Evolutionary conservation across 30 jellyfish, hydroid and myxozoan species (phyloP).

Genomic region (Pelagia noctiluca): DNA sequence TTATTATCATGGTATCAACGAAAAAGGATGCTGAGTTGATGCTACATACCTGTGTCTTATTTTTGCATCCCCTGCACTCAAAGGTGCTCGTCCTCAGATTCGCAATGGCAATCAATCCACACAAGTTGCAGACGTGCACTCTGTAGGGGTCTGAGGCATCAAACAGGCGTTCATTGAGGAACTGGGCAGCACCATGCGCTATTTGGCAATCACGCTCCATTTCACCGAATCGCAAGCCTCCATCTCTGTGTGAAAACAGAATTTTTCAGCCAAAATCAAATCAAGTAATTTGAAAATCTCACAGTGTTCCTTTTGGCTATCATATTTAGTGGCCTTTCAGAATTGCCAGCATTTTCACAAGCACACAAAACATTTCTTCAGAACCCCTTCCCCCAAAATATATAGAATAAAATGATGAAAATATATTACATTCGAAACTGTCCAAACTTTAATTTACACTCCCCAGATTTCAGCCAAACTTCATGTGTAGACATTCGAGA

Average conservation of each 20-base stretch:
- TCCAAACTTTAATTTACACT: no score
- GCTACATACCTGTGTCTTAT: slow-evolving; percentile 90
- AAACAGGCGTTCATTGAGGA: slow-evolving; percentile 95
- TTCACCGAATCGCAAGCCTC: slow-evolving; percentile 99
- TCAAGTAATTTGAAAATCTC: no score
- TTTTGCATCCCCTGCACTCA: slow-evolving; percentile 99
- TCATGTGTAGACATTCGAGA: no score
- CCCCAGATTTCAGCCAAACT: no score
- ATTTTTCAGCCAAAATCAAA: neutral
- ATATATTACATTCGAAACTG: no score
- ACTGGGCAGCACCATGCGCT: slow-evolving; percentile 99
- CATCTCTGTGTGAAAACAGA: slow-evolving; percentile 79
- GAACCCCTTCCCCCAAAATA: no score
- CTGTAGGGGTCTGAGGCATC: slow-evolving; percentile 99
- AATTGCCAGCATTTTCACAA: no score
- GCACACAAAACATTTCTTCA: no score
- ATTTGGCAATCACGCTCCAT: slow-evolving; percentile 99
- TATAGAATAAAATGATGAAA: no score
- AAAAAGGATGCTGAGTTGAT: neutral
- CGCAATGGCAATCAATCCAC: slow-evolving; percentile 99
- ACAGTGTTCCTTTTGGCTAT: no score
- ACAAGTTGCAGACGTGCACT: slow-evolving; percentile 93
- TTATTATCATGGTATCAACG: neutral
- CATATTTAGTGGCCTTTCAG: no score
- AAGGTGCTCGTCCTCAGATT: slow-evolving; percentile 89